These are phyloP conservation scores for Machaerirhynchus nigripectus DNA, from an alignment of 2,113 vertebrate species.

Conservation along the genomic window DNA sequence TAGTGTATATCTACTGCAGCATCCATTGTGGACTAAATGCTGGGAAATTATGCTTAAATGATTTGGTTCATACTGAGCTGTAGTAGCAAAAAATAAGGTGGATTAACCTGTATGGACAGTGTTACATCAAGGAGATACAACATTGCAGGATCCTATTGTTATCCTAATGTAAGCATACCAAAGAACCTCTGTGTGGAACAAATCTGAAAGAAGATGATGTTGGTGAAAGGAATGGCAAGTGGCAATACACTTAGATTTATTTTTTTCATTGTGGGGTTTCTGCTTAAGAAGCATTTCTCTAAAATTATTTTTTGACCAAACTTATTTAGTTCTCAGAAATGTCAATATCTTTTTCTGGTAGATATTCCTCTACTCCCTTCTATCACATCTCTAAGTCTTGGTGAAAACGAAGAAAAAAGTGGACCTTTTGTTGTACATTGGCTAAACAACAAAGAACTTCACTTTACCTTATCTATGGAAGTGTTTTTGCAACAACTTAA, in stretches of 20 bases:
- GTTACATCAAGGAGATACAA: background rate
- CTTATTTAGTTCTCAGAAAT: background rate
- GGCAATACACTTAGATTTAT: background rate
- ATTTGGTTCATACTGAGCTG: background rate
- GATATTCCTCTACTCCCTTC: constrained; percentile 97
- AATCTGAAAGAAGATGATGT: background rate
- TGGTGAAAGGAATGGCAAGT: background rate
- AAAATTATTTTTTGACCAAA: background rate
- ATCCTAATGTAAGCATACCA: background rate
- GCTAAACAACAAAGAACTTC: constrained; percentile 97
- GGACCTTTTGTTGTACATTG: constrained; percentile 95
- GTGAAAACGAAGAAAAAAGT: constrained; percentile 86
- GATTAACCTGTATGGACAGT: background rate
- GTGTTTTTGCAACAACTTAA: constrained; percentile 92
- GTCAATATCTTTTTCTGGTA: constrained; percentile 28
- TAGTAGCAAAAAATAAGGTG: background rate
- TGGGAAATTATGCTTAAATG: background rate
- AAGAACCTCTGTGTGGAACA: background rate
- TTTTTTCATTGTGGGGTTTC: background rate
- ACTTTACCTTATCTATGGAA: constrained; percentile 94
- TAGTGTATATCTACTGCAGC: background rate
- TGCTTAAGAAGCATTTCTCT: background rate
- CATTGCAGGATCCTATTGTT: fast-evolving
- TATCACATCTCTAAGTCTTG: constrained; percentile 87
- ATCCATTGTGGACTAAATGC: background rate